phyloP scores from a whole-genome alignment of 2,888 invertebrate genomes.

The Drosophila sordidula region DNA sequence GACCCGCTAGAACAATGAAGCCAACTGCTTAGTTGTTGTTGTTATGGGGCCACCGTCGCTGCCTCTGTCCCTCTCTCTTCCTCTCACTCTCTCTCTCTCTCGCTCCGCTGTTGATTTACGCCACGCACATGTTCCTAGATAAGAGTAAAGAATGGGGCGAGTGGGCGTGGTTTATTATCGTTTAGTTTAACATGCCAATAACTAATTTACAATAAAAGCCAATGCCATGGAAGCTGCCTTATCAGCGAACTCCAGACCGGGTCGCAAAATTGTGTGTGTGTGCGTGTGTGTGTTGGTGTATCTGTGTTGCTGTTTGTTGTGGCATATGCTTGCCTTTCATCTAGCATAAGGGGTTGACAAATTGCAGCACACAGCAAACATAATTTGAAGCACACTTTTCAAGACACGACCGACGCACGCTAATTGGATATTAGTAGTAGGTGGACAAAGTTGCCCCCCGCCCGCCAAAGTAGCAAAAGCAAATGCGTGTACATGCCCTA shows the following conservation, averaged over 20 bases:
- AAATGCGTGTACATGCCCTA: constrained; percentile 58
- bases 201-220: constrained; percentile 76
- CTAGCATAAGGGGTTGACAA: constrained; percentile 69
- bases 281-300: constrained; percentile 20
- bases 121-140: constrained; percentile 67
- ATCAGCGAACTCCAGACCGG: constrained; percentile 53
- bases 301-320: constrained; percentile 24
- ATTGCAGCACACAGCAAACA: constrained; percentile 63
- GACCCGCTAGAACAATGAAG: constrained; percentile 42
- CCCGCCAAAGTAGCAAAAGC: neutral
- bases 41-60: neutral
- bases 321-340: constrained; percentile 60
- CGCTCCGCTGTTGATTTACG: constrained; percentile 45
- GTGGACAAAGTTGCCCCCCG: constrained; percentile 49
- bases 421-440: constrained; percentile 77
- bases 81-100: neutral
- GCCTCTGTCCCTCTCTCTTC: neutral
- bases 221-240: constrained; percentile 59
- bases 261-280: constrained; percentile 5
- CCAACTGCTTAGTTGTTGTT: constrained; percentile 26
- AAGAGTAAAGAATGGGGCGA: constrained; percentile 14
- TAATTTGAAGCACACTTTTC: constrained; percentile 73
- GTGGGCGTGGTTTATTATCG: constrained; percentile 59
- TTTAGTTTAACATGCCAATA: constrained; percentile 77
- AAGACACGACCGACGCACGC: constrained; percentile 57